phyloP scores from a whole-genome alignment of 2,888 invertebrate genomes.

The Cepaea hortensis region DNA sequence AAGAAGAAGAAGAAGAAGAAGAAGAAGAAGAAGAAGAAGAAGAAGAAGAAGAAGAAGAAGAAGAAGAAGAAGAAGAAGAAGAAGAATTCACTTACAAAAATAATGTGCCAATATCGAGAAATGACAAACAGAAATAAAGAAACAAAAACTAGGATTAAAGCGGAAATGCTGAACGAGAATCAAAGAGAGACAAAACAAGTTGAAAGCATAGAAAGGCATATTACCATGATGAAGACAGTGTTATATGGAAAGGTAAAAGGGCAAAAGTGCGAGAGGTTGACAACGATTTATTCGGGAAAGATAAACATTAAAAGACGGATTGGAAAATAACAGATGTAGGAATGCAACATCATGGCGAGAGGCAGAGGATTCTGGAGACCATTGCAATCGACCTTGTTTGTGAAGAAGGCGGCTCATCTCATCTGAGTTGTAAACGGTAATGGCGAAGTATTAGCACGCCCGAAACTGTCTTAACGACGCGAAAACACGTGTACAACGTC shows the following conservation, averaged over 20 bases:
- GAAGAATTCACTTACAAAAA: not conserved
- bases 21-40: not conserved
- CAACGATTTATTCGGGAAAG: not conserved
- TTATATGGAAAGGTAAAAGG: not conserved
- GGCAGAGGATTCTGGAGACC: not conserved
- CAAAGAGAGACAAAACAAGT: not conserved
- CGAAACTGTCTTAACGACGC: too few relatives aligned
- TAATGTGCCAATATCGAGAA: not conserved
- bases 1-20: not conserved
- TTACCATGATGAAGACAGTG: not conserved
- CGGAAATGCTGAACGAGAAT: not conserved
- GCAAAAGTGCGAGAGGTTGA: not conserved
- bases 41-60: not conserved
- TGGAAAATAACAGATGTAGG: not conserved
- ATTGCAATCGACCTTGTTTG: too few relatives aligned
- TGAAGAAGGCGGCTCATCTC: too few relatives aligned
- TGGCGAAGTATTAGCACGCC: too few relatives aligned
- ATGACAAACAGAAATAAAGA: not conserved
- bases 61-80: not conserved
- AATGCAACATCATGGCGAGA: slow-evolving; percentile 14
- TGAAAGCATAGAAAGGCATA: not conserved
- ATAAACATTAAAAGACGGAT: too few relatives aligned
- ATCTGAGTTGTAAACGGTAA: too few relatives aligned
- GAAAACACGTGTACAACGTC: too few relatives aligned
- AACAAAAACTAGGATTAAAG: not conserved